Percentiles rank a stretch among this genome's conserved stretches.
These are phyloP conservation scores for Drosophila prostipennis DNA, from an alignment of 2,888 invertebrate genomes.

Conservation along the genomic window DNA sequence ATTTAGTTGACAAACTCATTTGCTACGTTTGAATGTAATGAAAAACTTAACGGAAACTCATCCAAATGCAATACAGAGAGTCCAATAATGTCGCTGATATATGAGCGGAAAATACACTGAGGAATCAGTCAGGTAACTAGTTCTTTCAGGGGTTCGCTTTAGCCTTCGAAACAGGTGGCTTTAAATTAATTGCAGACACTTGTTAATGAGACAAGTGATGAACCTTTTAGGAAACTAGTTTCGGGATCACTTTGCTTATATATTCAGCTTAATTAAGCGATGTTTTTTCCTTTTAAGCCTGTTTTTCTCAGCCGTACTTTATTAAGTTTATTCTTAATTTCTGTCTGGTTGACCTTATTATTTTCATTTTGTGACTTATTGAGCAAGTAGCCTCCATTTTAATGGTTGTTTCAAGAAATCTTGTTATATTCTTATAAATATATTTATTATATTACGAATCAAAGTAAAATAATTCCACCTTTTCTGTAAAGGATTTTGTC, in stretches of 20 bases:
- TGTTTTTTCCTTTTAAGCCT: conserved; percentile 11
- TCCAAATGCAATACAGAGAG: background rate
- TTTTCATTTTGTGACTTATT: background rate
- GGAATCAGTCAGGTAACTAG: conserved; percentile 11
- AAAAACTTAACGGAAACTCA: conserved; percentile 23
- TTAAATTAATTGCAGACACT: conserved; percentile 23
- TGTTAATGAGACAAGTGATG: conserved; percentile 39
- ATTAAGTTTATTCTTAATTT: conserved; percentile 60
- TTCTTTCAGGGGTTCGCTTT: conserved; percentile 3
- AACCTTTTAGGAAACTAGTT: conserved; percentile 37
- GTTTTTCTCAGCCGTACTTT: conserved; percentile 10
- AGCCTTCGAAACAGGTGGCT: conserved; percentile 28
- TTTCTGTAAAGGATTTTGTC: too few relatives aligned
- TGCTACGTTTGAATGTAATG: conserved; percentile 3
- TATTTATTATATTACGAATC: too few relatives aligned
- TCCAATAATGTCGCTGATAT: background rate
- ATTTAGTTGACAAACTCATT: conserved; percentile 31
- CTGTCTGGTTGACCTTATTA: background rate
- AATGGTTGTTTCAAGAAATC: too few relatives aligned
- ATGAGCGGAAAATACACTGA: background rate
- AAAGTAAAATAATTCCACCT: too few relatives aligned
- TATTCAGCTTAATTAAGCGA: conserved; percentile 23
- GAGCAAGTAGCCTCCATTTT: background rate
- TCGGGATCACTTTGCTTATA: background rate
- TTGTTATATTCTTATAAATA: too few relatives aligned